A percentile compares a stretch with the other conserved stretches of the same genome.
These are phyloP conservation scores for Drosophila helvetica DNA, from an alignment of 2,888 invertebrate genomes.

Conservation along the genomic window DNA sequence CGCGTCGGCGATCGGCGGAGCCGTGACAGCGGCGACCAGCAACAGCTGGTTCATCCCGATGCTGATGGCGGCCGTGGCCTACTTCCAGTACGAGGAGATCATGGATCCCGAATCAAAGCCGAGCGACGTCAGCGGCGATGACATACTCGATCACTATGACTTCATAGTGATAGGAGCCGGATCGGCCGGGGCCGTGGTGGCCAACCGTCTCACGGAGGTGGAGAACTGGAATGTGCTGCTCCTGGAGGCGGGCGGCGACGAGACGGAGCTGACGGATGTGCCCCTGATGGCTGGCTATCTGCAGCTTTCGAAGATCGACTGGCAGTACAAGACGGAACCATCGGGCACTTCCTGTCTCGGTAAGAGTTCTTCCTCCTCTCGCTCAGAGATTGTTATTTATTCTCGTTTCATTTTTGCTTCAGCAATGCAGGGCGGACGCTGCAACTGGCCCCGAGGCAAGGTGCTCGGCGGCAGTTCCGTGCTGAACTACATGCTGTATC, in stretches of 20 bases:
- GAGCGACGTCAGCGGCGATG: constrained; percentile 88
- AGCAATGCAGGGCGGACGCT: constrained; percentile 93
- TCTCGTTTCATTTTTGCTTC: too few relatives aligned
- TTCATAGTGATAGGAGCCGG: constrained; percentile 94
- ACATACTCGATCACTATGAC: constrained; percentile 88
- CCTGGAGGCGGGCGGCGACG: constrained; percentile 94
- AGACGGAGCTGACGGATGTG: constrained; percentile 95
- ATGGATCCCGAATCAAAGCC: constrained; percentile 92
- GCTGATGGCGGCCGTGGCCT: constrained; percentile 92
- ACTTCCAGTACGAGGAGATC: constrained; percentile 93
- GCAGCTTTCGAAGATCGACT: constrained; percentile 93
- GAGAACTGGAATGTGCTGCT: constrained; percentile 91
- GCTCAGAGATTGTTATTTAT: too few relatives aligned
- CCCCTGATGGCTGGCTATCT: constrained; percentile 94
- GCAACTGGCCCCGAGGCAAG: constrained; percentile 96
- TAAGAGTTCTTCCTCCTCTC: constrained; percentile 78
- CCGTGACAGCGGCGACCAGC: constrained; percentile 88
- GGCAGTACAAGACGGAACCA: constrained; percentile 97
- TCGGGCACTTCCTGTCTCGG: constrained; percentile 92
- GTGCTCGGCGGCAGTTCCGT: constrained; percentile 95
- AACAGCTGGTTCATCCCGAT: constrained; percentile 93
- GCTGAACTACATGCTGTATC: constrained; percentile 95
- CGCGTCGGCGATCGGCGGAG: constrained; percentile 88
- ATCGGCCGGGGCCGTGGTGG: constrained; percentile 94
- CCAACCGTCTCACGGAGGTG: constrained; percentile 92